Evolutionary conservation across 2,797 vertebrate genomes (phyloP).

Genomic region (Cercopithecus diana): DNA sequence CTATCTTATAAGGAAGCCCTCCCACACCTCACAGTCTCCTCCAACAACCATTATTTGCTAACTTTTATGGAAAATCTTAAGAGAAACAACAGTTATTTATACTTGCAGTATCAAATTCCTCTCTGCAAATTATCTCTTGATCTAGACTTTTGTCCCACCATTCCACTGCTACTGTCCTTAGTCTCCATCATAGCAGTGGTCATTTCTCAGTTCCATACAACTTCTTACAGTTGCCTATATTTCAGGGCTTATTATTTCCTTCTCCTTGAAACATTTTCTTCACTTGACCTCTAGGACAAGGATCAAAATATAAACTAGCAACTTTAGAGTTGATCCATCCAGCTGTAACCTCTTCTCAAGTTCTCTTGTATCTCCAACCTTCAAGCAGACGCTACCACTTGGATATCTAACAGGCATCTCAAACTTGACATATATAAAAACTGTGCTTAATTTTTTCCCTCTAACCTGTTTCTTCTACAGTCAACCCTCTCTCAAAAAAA

Average conservation of each 20-base stretch:
- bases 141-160: neutral
- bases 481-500: neutral
- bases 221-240: neutral
- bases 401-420: neutral
- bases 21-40: neutral
- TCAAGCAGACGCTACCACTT: neutral
- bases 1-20: neutral
- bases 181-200: neutral
- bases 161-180: neutral
- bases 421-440: neutral
- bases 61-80: neutral
- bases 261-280: neutral
- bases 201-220: neutral
- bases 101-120: neutral
- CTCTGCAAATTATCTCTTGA: conserved; percentile 7
- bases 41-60: neutral
- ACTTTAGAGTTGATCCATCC: neutral
- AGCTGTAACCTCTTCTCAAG: neutral
- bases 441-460: neutral
- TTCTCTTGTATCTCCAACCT: neutral
- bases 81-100: neutral
- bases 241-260: neutral
- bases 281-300: neutral
- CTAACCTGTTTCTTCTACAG: neutral
- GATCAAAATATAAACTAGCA: neutral